phyloP scores from a whole-genome alignment of 2,797 vertebrate species.

The Molossus molossus region DNA sequence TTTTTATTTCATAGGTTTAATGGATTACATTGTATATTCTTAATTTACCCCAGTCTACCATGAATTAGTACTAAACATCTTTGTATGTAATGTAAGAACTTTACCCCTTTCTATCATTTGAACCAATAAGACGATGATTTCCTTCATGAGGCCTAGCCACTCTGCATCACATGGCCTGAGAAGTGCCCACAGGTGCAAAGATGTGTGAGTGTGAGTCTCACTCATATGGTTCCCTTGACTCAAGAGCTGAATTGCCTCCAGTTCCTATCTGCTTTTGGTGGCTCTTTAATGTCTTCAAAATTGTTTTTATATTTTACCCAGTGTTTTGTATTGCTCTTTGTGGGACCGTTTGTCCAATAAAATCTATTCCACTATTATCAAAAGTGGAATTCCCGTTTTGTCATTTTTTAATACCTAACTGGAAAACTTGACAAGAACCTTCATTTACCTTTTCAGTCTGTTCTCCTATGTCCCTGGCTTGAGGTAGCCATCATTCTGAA shows the following conservation, averaged over 20 bases:
- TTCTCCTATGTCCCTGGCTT: neutral
- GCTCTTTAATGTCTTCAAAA: neutral
- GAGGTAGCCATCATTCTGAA: neutral
- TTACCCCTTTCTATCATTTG: neutral
- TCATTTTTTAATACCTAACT: neutral
- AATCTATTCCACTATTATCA: neutral
- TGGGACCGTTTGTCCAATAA: neutral
- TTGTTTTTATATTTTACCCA: neutral
- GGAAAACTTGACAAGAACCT: neutral
- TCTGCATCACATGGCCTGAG: neutral
- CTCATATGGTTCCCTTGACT: neutral
- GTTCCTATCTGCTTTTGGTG: neutral
- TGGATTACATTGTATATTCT: neutral
- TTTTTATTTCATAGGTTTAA: constrained; percentile 1
- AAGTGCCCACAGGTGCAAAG: neutral
- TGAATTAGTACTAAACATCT: constrained; percentile 32
- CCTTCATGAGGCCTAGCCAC: neutral
- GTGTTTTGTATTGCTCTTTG: neutral
- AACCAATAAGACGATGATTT: neutral
- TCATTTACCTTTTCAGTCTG: neutral
- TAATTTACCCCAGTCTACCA: neutral
- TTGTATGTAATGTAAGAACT: neutral
- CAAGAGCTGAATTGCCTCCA: neutral
- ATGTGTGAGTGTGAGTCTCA: neutral
- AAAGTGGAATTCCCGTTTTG: neutral